Evolutionary conservation across 2,888 invertebrate genomes (phyloP), one percentile per base, ranked within the genome.

Genomic region (Metellina segmentata): DNA sequence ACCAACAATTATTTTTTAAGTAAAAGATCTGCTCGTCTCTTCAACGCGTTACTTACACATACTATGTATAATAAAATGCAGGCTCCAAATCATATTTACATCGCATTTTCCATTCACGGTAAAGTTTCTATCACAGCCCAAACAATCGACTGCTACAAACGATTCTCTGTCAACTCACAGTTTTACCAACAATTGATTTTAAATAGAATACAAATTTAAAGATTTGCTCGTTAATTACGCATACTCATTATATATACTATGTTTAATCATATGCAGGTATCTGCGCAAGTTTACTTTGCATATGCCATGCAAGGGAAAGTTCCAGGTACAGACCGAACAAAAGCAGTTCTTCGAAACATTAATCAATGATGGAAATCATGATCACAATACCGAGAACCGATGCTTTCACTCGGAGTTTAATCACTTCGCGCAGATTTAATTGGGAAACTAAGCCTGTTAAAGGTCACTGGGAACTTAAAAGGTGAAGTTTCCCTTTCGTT

Each of bases 301-400:
- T 82, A 52, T 72, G 71, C 82, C 9, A 77, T 77, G 19, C 49
- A 71, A 51, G 49, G 70, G 82, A 72, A 72, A 82, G 48, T n/a
- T 13, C 19, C n/a, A 16, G 7, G 7, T 69, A 69, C 48, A 52
- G 72, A 70, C 20, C 19, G 72, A 82, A 82, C 19, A 82, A 51
- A 71, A 49, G 19, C 7, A 34, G 6, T 52, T 82, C 82, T 72
- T 52, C 49, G 77, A 8, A 77, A 20, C 16, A 11, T 72, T 51
- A 49, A 20, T 72, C 52, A 70, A 79, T 61, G 2, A 61, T 0
- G 61, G 20, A 34, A 20, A 34, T 61, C 61, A n/a, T 1, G 4
- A 34, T 4, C 34, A 34, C 34, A 34, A 34, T 34, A 34, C 34
- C 34, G 34, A 34, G 34, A 34, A 4, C 34, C 34, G 34, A 34